phyloP scores from a whole-genome alignment of 2,888 invertebrate genomes.

The Lithophane semibrunnea region DNA sequence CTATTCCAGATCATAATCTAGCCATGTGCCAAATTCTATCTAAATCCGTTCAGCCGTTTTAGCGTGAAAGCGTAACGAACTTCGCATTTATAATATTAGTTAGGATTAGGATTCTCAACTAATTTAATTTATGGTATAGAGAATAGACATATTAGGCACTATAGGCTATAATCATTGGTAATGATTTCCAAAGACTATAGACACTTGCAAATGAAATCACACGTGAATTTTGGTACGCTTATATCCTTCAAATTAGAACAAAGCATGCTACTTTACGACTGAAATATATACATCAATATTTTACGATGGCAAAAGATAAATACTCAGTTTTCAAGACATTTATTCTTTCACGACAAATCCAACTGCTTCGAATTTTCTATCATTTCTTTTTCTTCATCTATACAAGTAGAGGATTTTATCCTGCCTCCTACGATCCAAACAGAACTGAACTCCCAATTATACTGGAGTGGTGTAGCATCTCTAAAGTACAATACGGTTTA shows the following conservation, averaged over 20 bases:
- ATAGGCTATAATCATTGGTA: neutral
- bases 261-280: neutral
- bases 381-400: neutral
- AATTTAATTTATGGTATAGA: no score
- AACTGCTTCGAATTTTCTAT: neutral
- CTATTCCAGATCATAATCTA: no score
- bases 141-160: neutral
- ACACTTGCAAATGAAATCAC: neutral
- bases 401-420: neutral
- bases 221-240: no score
- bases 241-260: neutral
- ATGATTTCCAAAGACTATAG: neutral
- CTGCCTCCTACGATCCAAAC: conserved; percentile 11
- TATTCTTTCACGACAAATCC: neutral
- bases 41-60: no score
- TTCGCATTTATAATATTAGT: no score
- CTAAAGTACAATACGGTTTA: conserved; percentile 63
- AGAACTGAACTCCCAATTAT: conserved; percentile 61
- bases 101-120: no score
- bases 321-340: neutral
- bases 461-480: conserved; percentile 55
- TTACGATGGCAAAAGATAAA: neutral
- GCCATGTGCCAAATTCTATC: no score
- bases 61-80: no score
- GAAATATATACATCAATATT: neutral